Conservation (phyloP, 2,888 invertebrate species). For the Unio delphinus region DNA sequence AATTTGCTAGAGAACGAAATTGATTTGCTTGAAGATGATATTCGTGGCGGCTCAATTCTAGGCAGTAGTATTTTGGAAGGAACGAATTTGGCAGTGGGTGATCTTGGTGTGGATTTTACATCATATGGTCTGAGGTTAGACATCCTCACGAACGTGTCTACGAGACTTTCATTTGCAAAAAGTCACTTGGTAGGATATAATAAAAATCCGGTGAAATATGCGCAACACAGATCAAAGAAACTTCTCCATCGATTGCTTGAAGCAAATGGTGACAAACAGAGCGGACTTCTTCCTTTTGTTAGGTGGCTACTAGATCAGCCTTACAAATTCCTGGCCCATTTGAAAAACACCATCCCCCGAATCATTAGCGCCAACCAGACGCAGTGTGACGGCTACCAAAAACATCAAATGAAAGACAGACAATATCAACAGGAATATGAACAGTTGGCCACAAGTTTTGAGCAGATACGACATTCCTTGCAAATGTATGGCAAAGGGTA, state of each 20-base stretch:
- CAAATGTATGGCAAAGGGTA: slow-evolving; percentile 42
- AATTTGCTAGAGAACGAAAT: slow-evolving; percentile 27
- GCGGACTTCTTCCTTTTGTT: slow-evolving; percentile 22
- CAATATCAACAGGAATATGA: slow-evolving; percentile 32
- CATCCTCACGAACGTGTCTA: neutral
- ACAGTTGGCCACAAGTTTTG: slow-evolving; percentile 41
- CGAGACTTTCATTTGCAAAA: neutral
- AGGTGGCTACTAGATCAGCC: slow-evolving; percentile 32
- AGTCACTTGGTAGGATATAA: slow-evolving; percentile 3
- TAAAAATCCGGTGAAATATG: slow-evolving; percentile 28
- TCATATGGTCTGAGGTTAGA: neutral
- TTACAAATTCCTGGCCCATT: slow-evolving; percentile 20
- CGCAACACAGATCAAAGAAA: slow-evolving; percentile 32
- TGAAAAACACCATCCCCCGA: slow-evolving; percentile 35
- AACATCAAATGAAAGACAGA: slow-evolving; percentile 23
- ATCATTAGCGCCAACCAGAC: slow-evolving; percentile 46
- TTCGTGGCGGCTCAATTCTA: neutral
- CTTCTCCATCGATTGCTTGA: slow-evolving; percentile 18
- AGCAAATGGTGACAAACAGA: slow-evolving; percentile 14
- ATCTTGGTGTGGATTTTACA: slow-evolving; percentile 1
- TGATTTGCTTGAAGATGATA: neutral
- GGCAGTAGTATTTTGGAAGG: too few species aligned
- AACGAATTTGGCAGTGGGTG: neutral
- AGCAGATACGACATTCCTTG: slow-evolving; percentile 37
- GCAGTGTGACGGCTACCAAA: slow-evolving; percentile 41